A percentile compares a stretch with the other conserved stretches of the same genome.
Conservation (phyloP, 2,888 invertebrate genomes). For the Hyposoter dolosus region DNA sequence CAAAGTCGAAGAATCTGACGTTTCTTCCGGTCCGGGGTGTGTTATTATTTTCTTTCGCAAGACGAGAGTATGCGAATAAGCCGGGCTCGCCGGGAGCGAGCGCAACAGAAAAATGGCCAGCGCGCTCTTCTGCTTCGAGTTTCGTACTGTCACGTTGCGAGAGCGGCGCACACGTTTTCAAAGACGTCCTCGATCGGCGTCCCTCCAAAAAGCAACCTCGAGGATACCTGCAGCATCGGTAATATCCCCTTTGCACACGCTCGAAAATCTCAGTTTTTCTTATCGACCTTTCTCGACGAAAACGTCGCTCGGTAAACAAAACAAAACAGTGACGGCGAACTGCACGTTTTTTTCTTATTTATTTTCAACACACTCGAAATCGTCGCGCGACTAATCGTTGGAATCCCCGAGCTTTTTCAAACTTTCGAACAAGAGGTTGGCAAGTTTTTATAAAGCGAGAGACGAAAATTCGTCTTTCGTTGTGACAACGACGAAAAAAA, state of each 20-base stretch:
- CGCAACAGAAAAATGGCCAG: neutral
- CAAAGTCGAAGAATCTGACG: neutral
- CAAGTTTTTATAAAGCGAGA: neutral
- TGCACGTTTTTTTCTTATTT: neutral
- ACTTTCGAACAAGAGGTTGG: neutral
- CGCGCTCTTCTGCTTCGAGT: slow-evolving; percentile 9
- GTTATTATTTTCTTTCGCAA: neutral
- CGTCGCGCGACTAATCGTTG: too few species aligned
- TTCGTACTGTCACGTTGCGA: slow-evolving; percentile 53
- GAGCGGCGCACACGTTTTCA: slow-evolving; percentile 32
- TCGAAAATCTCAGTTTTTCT: neutral
- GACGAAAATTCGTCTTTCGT: too few species aligned
- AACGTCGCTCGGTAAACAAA: neutral
- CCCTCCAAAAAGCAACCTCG: neutral
- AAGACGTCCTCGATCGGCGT: slow-evolving; percentile 7
- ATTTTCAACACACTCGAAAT: neutral
- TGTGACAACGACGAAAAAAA: too few species aligned
- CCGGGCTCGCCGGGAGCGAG: neutral
- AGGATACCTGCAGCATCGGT: neutral
- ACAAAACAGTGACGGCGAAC: neutral
- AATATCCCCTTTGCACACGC: neutral
- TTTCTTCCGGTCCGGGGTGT: slow-evolving; percentile 16
- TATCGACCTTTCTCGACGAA: neutral
- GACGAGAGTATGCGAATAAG: neutral
- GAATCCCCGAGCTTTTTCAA: too few species aligned